Evolutionary conservation across 2,797 vertebrate genomes (phyloP), one percentile per base, ranked within the genome.

Genomic region (Typhlichthys eigenmanni): DNA sequence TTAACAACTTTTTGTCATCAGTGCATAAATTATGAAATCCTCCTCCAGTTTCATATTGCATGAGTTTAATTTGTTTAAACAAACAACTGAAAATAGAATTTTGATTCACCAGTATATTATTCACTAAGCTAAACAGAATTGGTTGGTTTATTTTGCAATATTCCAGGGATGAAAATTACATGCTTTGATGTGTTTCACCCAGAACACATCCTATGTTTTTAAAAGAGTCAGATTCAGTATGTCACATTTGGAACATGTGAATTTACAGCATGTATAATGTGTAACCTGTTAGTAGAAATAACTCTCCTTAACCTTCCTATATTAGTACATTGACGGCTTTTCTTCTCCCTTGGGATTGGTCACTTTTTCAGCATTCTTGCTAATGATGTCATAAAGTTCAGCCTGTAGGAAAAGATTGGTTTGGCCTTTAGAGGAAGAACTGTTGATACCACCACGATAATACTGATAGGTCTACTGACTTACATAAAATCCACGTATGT

Each of bases 271-370:
- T 90, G 92, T 8, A 84, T 95, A 57, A 68, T 94, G 72, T 95
- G 93, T 85, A 19, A 13, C 8, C 17, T 13, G 52, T 54, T 29
- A 32, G 13, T 19, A 14, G 52, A 29, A 24, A 24, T 24, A 24
- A 24, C 24, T 24, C 17, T 19, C 24, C 24, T 24, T 24, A 24
- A 24, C 24, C 12, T 45, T 47, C 16, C 50, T 4, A 60, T 55
- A 9, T 95, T 89, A 97, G 79, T 96, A 97, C 95, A 97, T 97
- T 47, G 95, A 92, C 0, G 94, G 86, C 72, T 96, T 96, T 85
- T 96, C 95, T 72, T 96, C 95, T 75, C 95, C 95, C 81, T 97
- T 97, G 0, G 95, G 95, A 19, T 96, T 96, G 59, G 93, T 94
- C 71, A 97, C 91, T 80, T 97, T 97, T 61, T 96, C 95, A 64